Evolutionary conservation across 1,140 invertebrate genomes (phyloP).

Genomic region (Cherax destructor): DNA sequence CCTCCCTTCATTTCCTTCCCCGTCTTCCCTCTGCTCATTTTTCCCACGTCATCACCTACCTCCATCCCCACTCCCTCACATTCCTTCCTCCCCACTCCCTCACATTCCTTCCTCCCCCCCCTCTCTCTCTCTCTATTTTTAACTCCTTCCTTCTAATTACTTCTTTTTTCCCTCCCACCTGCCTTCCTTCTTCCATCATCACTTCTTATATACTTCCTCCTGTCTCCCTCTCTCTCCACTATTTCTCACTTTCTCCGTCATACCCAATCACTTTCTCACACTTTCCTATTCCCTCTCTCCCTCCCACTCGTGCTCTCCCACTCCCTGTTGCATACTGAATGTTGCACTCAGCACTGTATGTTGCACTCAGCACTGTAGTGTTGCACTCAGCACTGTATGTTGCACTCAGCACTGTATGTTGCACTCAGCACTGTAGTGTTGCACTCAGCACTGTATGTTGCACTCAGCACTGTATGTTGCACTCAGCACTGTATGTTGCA

Average conservation of each 20-base stretch:
- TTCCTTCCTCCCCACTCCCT: neutral
- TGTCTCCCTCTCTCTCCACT: neutral
- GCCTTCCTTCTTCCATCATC: neutral
- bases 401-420: no score
- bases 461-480: no score
- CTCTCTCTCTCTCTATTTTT: neutral
- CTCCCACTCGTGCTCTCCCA: neutral
- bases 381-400: no score
- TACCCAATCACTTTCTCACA: neutral
- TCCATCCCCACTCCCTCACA: neutral
- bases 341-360: no score
- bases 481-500: no score
- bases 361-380: no score
- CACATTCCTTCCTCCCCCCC: neutral
- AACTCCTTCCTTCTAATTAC: neutral
- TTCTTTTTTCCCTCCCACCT: neutral
- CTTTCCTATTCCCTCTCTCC: neutral
- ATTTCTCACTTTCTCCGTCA: neutral
- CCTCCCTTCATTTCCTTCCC: neutral
- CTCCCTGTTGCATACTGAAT: no score
- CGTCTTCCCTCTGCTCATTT: neutral
- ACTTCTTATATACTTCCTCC: neutral
- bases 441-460: no score
- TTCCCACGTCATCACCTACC: neutral
- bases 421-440: no score